Percentiles rank a stretch among this genome's conserved stretches.
Evolutionary conservation across 1,140 invertebrate genomes (phyloP).

Genomic region (Dinothrombium tinctorium): DNA sequence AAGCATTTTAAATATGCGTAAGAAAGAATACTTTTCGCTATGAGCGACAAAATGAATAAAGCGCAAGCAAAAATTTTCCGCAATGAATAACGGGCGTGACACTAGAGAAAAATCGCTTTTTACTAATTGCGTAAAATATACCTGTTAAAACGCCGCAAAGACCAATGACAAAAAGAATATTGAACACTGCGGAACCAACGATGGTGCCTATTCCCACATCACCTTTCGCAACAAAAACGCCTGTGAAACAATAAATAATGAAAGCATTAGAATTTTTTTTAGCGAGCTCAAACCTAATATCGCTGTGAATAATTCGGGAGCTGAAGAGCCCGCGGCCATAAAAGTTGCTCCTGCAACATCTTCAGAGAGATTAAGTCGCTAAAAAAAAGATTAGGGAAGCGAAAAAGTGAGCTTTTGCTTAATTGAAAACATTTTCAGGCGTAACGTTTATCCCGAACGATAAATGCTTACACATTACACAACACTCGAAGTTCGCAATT

Average conservation of each 20-base stretch:
- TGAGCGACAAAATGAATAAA: too few relatives aligned
- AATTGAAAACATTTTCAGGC: background rate
- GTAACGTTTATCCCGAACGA: background rate
- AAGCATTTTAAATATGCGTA: too few relatives aligned
- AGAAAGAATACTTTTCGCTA: too few relatives aligned
- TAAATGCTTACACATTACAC: background rate
- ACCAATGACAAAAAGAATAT: constrained; percentile 22
- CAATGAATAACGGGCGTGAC: background rate
- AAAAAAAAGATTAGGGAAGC: background rate
- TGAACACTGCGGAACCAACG: constrained; percentile 23
- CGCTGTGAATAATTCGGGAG: constrained; percentile 20
- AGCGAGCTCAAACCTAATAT: constrained; percentile 15
- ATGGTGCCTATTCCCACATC: constrained; percentile 21
- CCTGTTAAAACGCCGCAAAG: constrained; percentile 20
- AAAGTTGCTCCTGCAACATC: constrained; percentile 20
- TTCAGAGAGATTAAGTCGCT: constrained; percentile 19
- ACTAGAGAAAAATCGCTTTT: background rate
- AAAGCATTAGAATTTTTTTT: background rate
- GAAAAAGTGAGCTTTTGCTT: background rate
- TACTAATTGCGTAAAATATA: too few relatives aligned
- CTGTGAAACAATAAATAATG: constrained; percentile 11
- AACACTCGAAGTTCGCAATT: background rate
- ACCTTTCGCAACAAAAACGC: constrained; percentile 20
- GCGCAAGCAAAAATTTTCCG: too few relatives aligned
- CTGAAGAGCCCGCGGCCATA: constrained; percentile 20